A percentile compares a stretch with the other conserved stretches of the same genome.
These are phyloP conservation scores for Muscina levida DNA, from an alignment of 2,888 invertebrate genomes.

Conservation along the genomic window DNA sequence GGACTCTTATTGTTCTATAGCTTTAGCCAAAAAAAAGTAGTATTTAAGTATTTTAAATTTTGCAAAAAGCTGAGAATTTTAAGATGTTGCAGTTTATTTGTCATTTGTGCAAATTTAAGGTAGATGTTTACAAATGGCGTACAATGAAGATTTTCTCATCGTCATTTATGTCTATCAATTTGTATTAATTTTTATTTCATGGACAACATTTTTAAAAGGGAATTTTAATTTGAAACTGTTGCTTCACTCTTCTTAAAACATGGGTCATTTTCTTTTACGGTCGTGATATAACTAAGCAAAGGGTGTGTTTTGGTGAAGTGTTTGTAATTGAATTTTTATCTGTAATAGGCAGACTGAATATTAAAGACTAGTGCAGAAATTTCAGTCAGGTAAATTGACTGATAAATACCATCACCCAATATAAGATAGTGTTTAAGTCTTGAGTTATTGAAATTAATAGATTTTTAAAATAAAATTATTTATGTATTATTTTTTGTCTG, in stretches of 20 bases:
- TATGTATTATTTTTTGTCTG: too few relatives aligned
- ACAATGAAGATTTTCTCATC: background rate
- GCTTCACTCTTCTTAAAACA: constrained; percentile 26
- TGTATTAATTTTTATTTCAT: constrained; percentile 15
- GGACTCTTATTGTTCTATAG: constrained; percentile 42
- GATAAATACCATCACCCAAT: too few relatives aligned
- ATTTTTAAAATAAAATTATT: too few relatives aligned
- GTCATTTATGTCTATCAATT: background rate
- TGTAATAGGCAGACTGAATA: too few relatives aligned
- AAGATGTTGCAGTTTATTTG: constrained; percentile 16
- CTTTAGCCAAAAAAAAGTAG: too few relatives aligned
- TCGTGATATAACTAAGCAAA: background rate
- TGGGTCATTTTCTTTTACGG: background rate
- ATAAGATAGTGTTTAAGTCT: too few relatives aligned
- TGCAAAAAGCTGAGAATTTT: background rate
- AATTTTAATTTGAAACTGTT: constrained; percentile 42
- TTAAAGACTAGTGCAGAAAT: too few relatives aligned
- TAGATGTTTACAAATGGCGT: background rate
- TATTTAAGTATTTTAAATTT: constrained; percentile 27
- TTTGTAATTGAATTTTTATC: too few relatives aligned
- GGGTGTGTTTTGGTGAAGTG: constrained; percentile 1
- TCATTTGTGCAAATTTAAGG: background rate
- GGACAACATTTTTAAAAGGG: background rate
- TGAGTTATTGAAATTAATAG: too few relatives aligned
- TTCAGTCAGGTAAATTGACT: too few relatives aligned